Conservation (phyloP, 2,113 vertebrate species). For the Pluvialis apricaria region DNA sequence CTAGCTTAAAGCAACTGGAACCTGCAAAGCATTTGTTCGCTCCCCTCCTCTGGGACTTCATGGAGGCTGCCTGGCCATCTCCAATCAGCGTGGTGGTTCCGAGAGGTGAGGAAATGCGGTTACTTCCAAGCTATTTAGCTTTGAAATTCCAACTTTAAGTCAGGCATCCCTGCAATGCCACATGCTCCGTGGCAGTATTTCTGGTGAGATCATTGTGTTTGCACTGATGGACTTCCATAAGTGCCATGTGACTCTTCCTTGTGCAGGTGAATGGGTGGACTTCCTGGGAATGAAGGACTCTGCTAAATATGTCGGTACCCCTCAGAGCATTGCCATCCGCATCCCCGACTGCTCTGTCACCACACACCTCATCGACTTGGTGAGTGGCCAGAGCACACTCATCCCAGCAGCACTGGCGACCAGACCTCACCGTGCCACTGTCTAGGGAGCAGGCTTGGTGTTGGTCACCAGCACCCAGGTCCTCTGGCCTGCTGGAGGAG, state of each 20-base stretch:
- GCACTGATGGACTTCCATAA: rapidly evolving
- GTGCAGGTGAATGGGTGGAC: constrained; percentile 84
- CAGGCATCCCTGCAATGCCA: rapidly evolving
- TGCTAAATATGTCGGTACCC: constrained; percentile 83
- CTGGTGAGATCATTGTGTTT: rapidly evolving
- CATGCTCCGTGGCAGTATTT: rapidly evolving
- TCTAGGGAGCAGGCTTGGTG: background rate
- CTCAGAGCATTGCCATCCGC: constrained; percentile 85
- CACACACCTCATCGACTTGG: constrained; percentile 85
- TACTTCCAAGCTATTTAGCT: background rate
- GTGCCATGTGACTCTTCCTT: background rate
- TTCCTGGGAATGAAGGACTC: constrained; percentile 84
- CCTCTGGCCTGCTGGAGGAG: background rate
- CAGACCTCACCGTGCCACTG: background rate
- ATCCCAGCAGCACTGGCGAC: rapidly evolving
- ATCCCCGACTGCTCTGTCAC: constrained; percentile 86
- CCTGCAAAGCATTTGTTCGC: constrained; percentile 81
- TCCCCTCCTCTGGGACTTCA: constrained; percentile 87
- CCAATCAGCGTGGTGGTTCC: constrained; percentile 89
- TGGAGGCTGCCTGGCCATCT: constrained; percentile 89
- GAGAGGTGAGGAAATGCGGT: constrained; percentile 73
- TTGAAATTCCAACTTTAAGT: background rate
- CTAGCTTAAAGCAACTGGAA: constrained; percentile 83
- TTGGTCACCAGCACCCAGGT: background rate
- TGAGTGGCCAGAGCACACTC: constrained; percentile 12